Base-by-base conservation (phyloP, 2,113 vertebrate species). In the Bombycilla garrulus region DNA sequence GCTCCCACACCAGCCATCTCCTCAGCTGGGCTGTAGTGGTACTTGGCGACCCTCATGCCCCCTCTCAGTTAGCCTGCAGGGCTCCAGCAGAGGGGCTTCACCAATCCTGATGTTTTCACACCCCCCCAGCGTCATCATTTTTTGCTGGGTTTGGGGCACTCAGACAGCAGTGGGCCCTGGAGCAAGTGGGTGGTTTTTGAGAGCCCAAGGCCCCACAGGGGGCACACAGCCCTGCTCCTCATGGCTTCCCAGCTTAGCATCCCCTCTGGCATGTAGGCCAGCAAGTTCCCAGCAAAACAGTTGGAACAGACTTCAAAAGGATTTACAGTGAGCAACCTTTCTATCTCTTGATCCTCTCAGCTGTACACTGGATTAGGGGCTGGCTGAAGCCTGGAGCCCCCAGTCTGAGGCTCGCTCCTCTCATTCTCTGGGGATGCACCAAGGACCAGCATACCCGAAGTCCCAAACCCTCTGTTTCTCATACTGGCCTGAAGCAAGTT, bases 321-420 rank as follows among this genome's bases (percentile, higher is more conserved):
- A 95, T 94, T 96, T 95, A 74, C 50, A 88, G 53, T 11, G 73
- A 96, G 28, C 80, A 96, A 91, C 93, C 82, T 95, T 95, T 97
- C 92, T 95, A 86, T 89, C 94, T 93, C 81, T 96, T 96, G 95
- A 97, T 95, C 93, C 87, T 91, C 89, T 96, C 91, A 90, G 93
- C 91, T 89, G 74, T 53, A 93, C 38, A 18, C 36, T 76, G 87
- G 95, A 96, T 97, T 96, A 96, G 88, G 48, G 33, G 29, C 65
- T 95, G 87, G 65, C 48, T 83, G 92, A 91, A 83, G 54, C 76
- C 51, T 2, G 25, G 23, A 90, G 74, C 33, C 29, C 78, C 53
- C 29, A 72, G 21, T 10, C 70, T 61, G 42, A 48, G 24, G 45
- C 74, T 76, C 13, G 0, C 18, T 85, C 48, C 40, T 48, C 87